These are phyloP conservation scores for Coptodon bakossiorum DNA, from an alignment of 2,113 vertebrate species.

Conservation along the genomic window DNA sequence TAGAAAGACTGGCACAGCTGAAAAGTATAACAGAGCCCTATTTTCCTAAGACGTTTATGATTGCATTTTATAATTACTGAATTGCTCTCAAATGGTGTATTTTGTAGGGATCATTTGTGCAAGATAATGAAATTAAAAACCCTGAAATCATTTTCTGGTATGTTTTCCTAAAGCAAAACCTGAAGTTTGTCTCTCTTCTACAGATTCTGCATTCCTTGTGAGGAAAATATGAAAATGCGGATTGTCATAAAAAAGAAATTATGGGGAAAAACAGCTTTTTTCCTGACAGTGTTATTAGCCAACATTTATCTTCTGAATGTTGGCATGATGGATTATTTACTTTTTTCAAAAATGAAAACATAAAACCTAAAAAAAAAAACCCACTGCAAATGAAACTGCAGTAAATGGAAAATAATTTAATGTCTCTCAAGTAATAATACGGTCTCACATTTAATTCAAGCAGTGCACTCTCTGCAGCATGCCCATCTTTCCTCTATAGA, in stretches of 20 bases:
- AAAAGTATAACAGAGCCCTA: neutral
- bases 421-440: neutral
- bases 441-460: neutral
- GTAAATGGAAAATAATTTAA: neutral
- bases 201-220: neutral
- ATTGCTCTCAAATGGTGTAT: neutral
- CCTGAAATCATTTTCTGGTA: neutral
- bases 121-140: slow-evolving; percentile 23
- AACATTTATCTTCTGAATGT: neutral
- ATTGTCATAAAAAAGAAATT: neutral
- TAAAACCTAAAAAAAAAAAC: accelerated
- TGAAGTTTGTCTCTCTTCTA: neutral
- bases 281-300: neutral
- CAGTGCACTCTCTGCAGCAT: neutral
- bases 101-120: neutral
- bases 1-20: neutral
- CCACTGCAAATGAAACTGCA: neutral
- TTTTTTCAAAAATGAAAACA: neutral
- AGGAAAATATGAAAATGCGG: neutral
- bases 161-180: neutral
- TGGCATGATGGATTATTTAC: neutral
- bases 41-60: neutral
- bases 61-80: neutral
- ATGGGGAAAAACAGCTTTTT: neutral
- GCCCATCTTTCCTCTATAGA: neutral